Conservation (phyloP, 2,888 invertebrate genomes). For the Drosophila percnosoma region DNA sequence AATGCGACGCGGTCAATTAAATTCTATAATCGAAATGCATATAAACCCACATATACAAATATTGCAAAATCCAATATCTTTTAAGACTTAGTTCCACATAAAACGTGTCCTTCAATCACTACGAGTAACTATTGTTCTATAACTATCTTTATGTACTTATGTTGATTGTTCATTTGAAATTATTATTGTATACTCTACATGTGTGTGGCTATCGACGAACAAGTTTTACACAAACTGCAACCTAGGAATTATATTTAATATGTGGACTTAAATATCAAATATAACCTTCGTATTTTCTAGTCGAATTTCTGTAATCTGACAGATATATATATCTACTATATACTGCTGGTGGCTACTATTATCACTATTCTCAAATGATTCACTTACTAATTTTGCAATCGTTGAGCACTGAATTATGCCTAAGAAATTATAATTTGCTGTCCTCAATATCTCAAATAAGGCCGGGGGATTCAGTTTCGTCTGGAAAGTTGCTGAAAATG, state of each 20-base stretch:
- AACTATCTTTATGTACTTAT: not conserved
- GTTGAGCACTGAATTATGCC: no score
- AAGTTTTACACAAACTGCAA: not conserved
- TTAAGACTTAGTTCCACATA: not conserved
- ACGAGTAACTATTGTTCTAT: not conserved
- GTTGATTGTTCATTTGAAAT: not conserved
- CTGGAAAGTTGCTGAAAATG: not conserved
- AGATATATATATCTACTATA: not conserved
- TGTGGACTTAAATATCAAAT: not conserved
- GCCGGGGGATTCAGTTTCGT: not conserved
- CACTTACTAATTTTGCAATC: not conserved
- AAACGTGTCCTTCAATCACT: not conserved
- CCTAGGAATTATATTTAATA: not conserved
- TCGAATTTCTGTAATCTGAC: not conserved
- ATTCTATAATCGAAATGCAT: not conserved
- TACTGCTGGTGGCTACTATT: not conserved
- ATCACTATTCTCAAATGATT: not conserved
- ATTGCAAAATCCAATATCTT: not conserved
- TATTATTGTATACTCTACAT: not conserved
- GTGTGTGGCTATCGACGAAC: not conserved
- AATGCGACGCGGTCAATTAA: no score
- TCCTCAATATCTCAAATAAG: not conserved
- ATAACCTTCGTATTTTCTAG: not conserved
- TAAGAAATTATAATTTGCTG: no score
- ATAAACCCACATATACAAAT: not conserved